A percentile compares a stretch with the other conserved stretches of the same genome.
phyloP scores from a whole-genome alignment of 2,888 invertebrate species.

The Drosophila fungiperda region DNA sequence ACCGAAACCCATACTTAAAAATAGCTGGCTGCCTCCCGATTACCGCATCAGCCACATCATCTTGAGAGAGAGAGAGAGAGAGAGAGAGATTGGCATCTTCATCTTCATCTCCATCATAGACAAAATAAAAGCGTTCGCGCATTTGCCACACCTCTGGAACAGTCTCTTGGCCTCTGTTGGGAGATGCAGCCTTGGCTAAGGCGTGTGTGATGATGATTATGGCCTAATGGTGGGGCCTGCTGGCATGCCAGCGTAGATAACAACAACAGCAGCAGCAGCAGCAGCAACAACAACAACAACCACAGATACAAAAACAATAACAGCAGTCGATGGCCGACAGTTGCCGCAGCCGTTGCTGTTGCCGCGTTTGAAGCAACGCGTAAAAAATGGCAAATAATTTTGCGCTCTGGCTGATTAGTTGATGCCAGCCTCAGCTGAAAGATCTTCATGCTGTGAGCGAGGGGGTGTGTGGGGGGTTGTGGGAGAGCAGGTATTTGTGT shows the following conservation, averaged over 20 bases:
- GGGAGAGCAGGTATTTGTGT: slow-evolving; percentile 4
- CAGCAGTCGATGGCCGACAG: slow-evolving; percentile 39
- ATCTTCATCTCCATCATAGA: slow-evolving; percentile 47
- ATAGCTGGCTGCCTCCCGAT: slow-evolving; percentile 52
- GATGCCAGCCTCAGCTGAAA: slow-evolving; percentile 50
- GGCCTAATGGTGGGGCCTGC: slow-evolving; percentile 79
- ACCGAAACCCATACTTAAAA: slow-evolving; percentile 81
- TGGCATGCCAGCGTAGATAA: slow-evolving; percentile 70
- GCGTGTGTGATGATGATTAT: slow-evolving; percentile 80
- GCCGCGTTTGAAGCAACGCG: slow-evolving; percentile 79
- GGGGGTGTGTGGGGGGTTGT: background rate
- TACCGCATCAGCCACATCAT: slow-evolving; percentile 27
- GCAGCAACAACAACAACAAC: background rate
- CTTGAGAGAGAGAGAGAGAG: background rate
- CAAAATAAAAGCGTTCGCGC: slow-evolving; percentile 56
- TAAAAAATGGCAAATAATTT: slow-evolving; percentile 80
- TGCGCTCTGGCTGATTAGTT: slow-evolving; percentile 78
- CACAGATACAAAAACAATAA: slow-evolving; percentile 43
- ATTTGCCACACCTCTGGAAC: slow-evolving; percentile 60
- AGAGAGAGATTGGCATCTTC: slow-evolving; percentile 4
- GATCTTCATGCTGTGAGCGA: background rate
- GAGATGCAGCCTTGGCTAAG: slow-evolving; percentile 66
- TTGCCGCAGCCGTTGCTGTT: slow-evolving; percentile 35
- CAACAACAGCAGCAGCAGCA: slow-evolving; percentile 35
- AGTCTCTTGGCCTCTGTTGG: slow-evolving; percentile 19